Conservation (phyloP, 1,140 invertebrate species). For the Leptinotarsa lineolata region DNA sequence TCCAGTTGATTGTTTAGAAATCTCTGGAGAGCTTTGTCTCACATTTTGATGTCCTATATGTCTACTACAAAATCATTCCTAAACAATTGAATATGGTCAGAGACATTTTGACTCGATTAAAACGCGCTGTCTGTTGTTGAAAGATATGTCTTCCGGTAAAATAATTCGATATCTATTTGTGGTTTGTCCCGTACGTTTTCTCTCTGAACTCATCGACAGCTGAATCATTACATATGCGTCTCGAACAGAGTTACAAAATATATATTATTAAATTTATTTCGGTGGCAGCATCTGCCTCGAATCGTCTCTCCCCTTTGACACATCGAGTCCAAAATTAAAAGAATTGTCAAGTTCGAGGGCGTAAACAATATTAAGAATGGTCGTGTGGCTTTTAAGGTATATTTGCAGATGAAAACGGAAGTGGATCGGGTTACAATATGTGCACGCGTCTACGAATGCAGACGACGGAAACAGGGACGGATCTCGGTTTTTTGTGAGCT, state of each 20-base stretch:
- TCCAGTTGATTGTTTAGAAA: too few relatives aligned
- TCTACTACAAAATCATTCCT: too few relatives aligned
- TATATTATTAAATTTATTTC: slow-evolving; percentile 21
- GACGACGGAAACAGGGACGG: background rate
- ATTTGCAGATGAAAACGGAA: slow-evolving; percentile 26
- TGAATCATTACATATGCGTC: slow-evolving; percentile 21
- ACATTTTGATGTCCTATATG: too few relatives aligned
- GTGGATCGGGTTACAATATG: slow-evolving; percentile 17
- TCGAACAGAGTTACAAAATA: slow-evolving; percentile 20
- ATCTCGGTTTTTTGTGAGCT: background rate
- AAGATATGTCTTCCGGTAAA: too few relatives aligned
- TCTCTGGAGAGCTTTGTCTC: too few relatives aligned
- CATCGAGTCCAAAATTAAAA: slow-evolving; percentile 19
- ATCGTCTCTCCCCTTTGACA: slow-evolving; percentile 22
- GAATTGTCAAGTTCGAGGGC: slow-evolving; percentile 13
- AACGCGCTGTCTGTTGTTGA: too few relatives aligned
- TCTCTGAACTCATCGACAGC: background rate
- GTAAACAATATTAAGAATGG: slow-evolving; percentile 19
- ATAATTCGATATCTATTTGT: background rate
- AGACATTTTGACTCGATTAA: too few relatives aligned
- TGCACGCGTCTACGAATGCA: slow-evolving; percentile 18
- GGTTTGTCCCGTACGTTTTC: background rate
- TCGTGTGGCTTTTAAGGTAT: slow-evolving; percentile 23
- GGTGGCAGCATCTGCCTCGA: slow-evolving; percentile 22
- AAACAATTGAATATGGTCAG: too few relatives aligned